A percentile compares a stretch with the other conserved stretches of the same genome.
Evolutionary conservation across 2,888 invertebrate genomes (phyloP).

Genomic region (Dascillus cervinus): DNA sequence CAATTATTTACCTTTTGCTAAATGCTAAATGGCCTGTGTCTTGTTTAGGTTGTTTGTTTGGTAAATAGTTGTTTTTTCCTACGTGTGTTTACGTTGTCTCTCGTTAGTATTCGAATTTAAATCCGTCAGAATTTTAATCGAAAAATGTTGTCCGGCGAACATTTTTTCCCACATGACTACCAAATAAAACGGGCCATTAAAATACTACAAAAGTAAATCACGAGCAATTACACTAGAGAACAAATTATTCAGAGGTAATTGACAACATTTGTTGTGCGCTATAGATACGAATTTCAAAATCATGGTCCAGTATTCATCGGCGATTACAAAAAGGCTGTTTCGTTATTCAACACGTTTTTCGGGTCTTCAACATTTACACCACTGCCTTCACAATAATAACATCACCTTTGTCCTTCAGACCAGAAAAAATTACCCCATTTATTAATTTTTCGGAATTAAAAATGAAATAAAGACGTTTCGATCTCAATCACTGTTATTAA

Average conservation of each 20-base stretch:
- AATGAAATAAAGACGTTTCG: too few species aligned
- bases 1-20: conserved; percentile 26
- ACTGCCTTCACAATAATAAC: too few species aligned
- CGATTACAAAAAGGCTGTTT: conserved; percentile 1
- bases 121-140: too few species aligned
- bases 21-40: conserved; percentile 17
- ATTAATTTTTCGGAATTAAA: too few species aligned
- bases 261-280: conserved; percentile 2
- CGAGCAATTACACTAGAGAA: background rate
- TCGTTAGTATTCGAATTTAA: too few species aligned
- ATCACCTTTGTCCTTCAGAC: too few species aligned
- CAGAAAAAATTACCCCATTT: too few species aligned
- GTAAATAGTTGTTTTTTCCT: background rate
- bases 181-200: too few species aligned
- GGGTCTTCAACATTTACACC: conserved; percentile 1
- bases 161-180: too few species aligned
- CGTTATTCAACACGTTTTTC: background rate
- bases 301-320: conserved; percentile 6
- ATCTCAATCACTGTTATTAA: too few species aligned
- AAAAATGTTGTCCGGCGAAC: too few species aligned
- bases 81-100: too few species aligned
- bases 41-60: background rate
- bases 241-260: conserved; percentile 4
- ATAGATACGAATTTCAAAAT: conserved; percentile 4
- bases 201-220: background rate